Percentiles rank a stretch among this genome's conserved stretches.
Evolutionary conservation across 2,797 vertebrate species (phyloP).

Genomic region (Sebastes aleutianus): DNA sequence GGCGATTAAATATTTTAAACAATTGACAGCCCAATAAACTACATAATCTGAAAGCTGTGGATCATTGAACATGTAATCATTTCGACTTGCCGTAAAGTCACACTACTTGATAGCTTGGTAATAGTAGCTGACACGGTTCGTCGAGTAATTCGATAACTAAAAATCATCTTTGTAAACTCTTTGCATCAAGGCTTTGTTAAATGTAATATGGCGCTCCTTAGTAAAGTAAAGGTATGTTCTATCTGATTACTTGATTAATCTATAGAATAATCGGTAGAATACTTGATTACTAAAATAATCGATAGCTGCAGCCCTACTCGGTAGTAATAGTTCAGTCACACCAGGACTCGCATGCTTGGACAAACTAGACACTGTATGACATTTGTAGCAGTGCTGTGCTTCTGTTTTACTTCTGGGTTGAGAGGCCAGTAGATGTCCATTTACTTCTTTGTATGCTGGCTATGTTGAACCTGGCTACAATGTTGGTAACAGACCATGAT

Average conservation of each 20-base stretch:
- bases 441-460: background rate
- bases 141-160: too few relatives aligned
- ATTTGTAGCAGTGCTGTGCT: background rate
- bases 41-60: background rate
- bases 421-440: background rate
- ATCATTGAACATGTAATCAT: background rate
- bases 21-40: background rate
- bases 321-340: background rate
- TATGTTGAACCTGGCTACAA: background rate
- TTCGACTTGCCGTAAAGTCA: background rate
- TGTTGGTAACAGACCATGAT: background rate
- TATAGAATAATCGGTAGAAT: background rate
- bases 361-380: background rate
- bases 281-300: too few relatives aligned
- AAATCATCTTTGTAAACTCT: too few relatives aligned
- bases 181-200: too few relatives aligned
- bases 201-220: too few relatives aligned
- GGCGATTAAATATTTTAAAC: too few relatives aligned
- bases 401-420: background rate
- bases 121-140: too few relatives aligned
- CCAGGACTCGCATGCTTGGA: background rate
- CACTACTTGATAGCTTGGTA: background rate
- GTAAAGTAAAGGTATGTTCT: too few relatives aligned
- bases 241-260: too few relatives aligned
- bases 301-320: too few relatives aligned